These are phyloP conservation scores for Psettodes erumei DNA, from an alignment of 2,113 vertebrate genomes.

Conservation along the genomic window DNA sequence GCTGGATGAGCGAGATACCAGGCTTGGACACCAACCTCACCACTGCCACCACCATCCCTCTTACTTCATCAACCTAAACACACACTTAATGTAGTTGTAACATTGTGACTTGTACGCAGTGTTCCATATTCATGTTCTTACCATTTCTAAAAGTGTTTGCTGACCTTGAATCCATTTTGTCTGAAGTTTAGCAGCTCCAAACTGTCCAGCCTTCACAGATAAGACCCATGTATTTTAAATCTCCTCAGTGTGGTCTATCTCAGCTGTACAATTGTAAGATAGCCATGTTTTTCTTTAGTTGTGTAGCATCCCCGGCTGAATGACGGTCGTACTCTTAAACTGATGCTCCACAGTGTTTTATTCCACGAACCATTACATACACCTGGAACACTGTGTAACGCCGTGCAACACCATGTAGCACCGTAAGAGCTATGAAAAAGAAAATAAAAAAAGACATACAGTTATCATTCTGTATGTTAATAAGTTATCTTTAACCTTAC, in stretches of 20 bases:
- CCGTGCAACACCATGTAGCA: too few species aligned
- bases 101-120: slow-evolving; percentile 11
- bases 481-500: too few species aligned
- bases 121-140: slow-evolving; percentile 10
- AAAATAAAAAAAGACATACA: too few species aligned
- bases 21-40: slow-evolving; percentile 53
- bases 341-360: too few species aligned
- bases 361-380: too few species aligned
- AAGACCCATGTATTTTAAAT: slow-evolving; percentile 22
- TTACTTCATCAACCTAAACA: slow-evolving; percentile 40
- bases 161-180: slow-evolving; percentile 54
- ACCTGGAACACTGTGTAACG: too few species aligned
- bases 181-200: background rate
- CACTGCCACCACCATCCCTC: slow-evolving; percentile 5
- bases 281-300: slow-evolving; percentile 49
- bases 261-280: slow-evolving; percentile 22
- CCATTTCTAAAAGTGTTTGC: slow-evolving; percentile 6
- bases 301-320: too few species aligned
- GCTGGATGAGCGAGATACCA: slow-evolving; percentile 70
- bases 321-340: too few species aligned
- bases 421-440: too few species aligned
- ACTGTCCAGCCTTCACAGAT: slow-evolving; percentile 32
- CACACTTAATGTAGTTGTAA: slow-evolving; percentile 47
- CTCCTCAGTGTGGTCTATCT: slow-evolving; percentile 31
- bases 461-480: too few species aligned